phyloP scores from a whole-genome alignment of 2,888 invertebrate genomes.

The Megalurothrips usitatus region DNA sequence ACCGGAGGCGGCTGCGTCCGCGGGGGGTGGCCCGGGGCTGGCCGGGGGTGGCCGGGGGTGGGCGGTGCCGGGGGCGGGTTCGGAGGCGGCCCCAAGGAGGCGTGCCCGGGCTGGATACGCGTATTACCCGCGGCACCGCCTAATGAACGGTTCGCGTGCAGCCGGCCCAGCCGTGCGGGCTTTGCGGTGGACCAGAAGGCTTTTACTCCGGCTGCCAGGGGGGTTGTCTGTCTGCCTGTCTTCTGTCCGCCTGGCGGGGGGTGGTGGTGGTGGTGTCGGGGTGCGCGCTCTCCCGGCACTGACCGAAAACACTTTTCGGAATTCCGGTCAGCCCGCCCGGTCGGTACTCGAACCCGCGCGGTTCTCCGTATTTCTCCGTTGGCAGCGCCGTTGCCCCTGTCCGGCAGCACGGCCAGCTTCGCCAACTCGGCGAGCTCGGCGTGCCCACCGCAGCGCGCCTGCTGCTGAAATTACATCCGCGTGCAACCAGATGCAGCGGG shows the following conservation, averaged over 20 bases:
- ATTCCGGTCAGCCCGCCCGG: too few relatives aligned
- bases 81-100: not conserved
- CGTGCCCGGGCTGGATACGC: not conserved
- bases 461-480: conserved; percentile 16
- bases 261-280: not conserved
- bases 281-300: not conserved
- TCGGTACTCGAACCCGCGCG: too few relatives aligned
- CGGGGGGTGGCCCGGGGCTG: not conserved
- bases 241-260: not conserved
- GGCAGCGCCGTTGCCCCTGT: not conserved
- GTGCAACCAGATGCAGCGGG: conserved; percentile 25
- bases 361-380: too few relatives aligned
- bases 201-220: too few relatives aligned
- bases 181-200: too few relatives aligned
- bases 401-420: not conserved
- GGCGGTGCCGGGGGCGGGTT: not conserved
- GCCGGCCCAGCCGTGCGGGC: not conserved
- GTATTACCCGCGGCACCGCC: not conserved
- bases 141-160: conserved; percentile 8
- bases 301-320: too few relatives aligned
- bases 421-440: not conserved
- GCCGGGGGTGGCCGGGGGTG: not conserved
- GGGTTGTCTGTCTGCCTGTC: too few relatives aligned
- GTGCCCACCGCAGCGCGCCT: not conserved
- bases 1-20: too few relatives aligned